Evolutionary conservation across 2,888 invertebrate species (phyloP).

Genomic region (Fragum fragum): DNA sequence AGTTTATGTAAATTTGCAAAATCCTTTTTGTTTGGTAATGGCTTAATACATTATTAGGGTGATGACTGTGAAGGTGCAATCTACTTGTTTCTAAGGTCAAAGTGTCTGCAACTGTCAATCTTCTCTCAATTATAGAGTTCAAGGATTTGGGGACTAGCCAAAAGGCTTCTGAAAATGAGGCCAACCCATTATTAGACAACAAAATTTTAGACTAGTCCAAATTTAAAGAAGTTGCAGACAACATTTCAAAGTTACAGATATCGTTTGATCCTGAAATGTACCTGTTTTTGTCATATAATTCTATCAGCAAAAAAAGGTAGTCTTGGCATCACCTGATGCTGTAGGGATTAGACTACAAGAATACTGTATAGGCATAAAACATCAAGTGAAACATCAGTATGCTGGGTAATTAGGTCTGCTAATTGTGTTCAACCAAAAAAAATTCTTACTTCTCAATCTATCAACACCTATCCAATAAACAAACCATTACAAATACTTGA

Average conservation of each 20-base stretch:
- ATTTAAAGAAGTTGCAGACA: no score
- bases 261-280: no score
- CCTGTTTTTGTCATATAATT: no score
- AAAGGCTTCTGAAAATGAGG: not conserved
- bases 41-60: no score
- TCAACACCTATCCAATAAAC: not conserved
- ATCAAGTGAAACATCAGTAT: not conserved
- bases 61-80: slow-evolving; percentile 3
- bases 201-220: no score
- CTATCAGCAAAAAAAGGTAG: no score
- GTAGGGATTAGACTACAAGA: no score
- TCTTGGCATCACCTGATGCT: no score
- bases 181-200: not conserved
- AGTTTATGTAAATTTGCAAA: no score
- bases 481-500: not conserved
- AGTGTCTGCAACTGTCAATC: slow-evolving; percentile 12
- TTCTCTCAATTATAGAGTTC: not conserved
- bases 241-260: no score
- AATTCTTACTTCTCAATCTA: slow-evolving; percentile 6
- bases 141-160: slow-evolving; percentile 1
- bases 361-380: not conserved
- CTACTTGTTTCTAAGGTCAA: not conserved
- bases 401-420: slow-evolving; percentile 3
- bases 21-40: no score
- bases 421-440: slow-evolving; percentile 2